phyloP scores from a whole-genome alignment of 2,113 vertebrate genomes.

The Triplophysa dalaica region DNA sequence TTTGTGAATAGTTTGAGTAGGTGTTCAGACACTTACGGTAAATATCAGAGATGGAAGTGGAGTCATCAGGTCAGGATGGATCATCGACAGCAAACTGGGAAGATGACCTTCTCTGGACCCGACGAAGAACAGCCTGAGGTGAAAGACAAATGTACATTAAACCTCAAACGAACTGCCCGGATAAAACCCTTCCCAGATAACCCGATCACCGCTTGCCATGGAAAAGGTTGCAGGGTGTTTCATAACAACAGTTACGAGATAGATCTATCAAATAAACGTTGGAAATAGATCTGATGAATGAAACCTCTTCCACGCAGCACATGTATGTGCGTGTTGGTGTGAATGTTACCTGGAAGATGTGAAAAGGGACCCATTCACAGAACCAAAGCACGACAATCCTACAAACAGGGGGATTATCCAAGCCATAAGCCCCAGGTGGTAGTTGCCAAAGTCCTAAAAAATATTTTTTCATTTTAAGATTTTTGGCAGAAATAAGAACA shows the following conservation, averaged over 20 bases:
- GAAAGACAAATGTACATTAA: background rate
- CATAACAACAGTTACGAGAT: conserved; percentile 2
- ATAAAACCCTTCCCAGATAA: background rate
- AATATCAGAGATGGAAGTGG: conserved; percentile 92
- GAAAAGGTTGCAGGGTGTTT: conserved; percentile 20
- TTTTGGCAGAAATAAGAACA: too few relatives aligned
- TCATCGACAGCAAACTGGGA: conserved; percentile 95
- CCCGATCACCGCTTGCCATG: background rate
- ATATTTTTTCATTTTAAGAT: background rate
- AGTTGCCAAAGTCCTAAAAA: conserved; percentile 89
- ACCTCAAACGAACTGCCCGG: background rate
- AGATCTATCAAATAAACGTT: conserved; percentile 9
- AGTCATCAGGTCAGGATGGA: conserved; percentile 88
- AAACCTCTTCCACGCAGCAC: background rate
- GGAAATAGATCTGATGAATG: conserved; percentile 16
- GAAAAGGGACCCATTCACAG: conserved; percentile 95
- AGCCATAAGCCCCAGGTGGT: conserved; percentile 89
- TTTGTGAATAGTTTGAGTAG: background rate
- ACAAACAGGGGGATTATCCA: conserved; percentile 98
- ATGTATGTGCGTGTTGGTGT: conserved; percentile 23
- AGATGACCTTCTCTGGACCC: conserved; percentile 94
- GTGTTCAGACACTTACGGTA: conserved; percentile 75
- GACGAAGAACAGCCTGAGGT: conserved; percentile 90
- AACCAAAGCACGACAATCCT: conserved; percentile 95
- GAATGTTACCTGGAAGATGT: conserved; percentile 88